phyloP scores from a whole-genome alignment of 1,140 invertebrate species.

The Heliconius hewitsoni region DNA sequence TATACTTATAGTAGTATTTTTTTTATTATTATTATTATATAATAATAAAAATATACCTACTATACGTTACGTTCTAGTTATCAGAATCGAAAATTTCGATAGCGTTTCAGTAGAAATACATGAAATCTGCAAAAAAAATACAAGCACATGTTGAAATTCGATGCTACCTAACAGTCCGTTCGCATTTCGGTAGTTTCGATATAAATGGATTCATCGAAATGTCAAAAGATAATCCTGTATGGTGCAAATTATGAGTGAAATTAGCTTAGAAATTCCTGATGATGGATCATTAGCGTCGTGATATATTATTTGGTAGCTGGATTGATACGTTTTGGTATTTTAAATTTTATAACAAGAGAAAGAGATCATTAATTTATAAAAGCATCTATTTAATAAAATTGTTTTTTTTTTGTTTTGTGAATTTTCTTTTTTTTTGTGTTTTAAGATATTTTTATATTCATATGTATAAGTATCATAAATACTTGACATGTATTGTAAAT shows the following conservation, averaged over 20 bases:
- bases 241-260: conserved; percentile 23
- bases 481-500: no score
- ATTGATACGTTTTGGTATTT: not conserved
- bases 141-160: conserved; percentile 32
- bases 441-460: not conserved
- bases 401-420: no score
- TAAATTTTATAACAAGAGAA: not conserved
- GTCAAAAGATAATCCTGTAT: conserved; percentile 25
- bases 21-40: no score
- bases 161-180: conserved; percentile 21
- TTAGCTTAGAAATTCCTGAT: not conserved
- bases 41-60: no score
- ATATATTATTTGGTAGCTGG: not conserved
- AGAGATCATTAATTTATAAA: no score
- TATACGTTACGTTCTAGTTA: not conserved
- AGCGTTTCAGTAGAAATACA: not conserved
- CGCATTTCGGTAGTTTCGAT: conserved; percentile 23
- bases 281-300: conserved; percentile 4
- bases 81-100: not conserved
- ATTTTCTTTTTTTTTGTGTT: not conserved
- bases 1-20: no score
- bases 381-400: no score
- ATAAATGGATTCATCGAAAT: conserved; percentile 24
- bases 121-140: conserved; percentile 16
- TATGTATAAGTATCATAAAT: not conserved